Percentiles rank a stretch among this genome's conserved stretches.
These are phyloP conservation scores for Phyllopteryx taeniolatus DNA, from an alignment of 2,113 vertebrate species.

Conservation along the genomic window DNA sequence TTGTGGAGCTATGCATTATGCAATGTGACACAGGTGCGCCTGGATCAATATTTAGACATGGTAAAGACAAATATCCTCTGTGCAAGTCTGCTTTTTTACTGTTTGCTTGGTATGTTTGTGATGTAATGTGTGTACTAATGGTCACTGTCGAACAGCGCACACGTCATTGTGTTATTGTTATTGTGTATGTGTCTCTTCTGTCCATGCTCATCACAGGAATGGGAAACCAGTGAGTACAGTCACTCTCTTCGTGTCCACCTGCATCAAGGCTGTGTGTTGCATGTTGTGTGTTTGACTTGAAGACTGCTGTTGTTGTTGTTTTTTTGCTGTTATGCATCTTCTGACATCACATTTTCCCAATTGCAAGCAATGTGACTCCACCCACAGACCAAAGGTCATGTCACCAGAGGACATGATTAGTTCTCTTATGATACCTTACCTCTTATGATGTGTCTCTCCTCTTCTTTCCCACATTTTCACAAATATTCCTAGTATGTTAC, in stretches of 20 bases:
- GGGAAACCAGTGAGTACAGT: conserved; percentile 81
- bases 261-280: conserved; percentile 64
- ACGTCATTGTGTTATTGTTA: conserved; percentile 32
- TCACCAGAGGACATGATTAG: conserved; percentile 33
- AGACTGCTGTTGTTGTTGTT: conserved; percentile 28
- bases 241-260: conserved; percentile 52
- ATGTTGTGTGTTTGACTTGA: conserved; percentile 56
- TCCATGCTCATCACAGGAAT: conserved; percentile 76
- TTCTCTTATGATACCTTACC: conserved; percentile 23
- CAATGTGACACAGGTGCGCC: not conserved
- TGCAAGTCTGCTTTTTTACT: conserved; percentile 2
- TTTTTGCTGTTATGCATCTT: conserved; percentile 37
- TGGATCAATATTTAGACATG: conserved; percentile 12
- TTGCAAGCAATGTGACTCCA: conserved; percentile 35
- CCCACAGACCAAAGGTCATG: conserved; percentile 26
- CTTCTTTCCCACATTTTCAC: conserved; percentile 27
- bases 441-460: conserved; percentile 55
- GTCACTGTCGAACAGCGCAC: conserved; percentile 30
- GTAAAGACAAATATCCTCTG: conserved; percentile 2
- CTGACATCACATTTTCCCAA: conserved; percentile 35
- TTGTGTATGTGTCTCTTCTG: conserved; percentile 66
- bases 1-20: conserved; percentile 4
- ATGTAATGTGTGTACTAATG: not conserved
- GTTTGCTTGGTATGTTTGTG: conserved; percentile 5
- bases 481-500: conserved; percentile 19